A percentile compares a stretch with the other conserved stretches of the same genome.
These are phyloP conservation scores for Chrysolina oricalcia DNA, from an alignment of 2,888 invertebrate genomes.

Conservation along the genomic window DNA sequence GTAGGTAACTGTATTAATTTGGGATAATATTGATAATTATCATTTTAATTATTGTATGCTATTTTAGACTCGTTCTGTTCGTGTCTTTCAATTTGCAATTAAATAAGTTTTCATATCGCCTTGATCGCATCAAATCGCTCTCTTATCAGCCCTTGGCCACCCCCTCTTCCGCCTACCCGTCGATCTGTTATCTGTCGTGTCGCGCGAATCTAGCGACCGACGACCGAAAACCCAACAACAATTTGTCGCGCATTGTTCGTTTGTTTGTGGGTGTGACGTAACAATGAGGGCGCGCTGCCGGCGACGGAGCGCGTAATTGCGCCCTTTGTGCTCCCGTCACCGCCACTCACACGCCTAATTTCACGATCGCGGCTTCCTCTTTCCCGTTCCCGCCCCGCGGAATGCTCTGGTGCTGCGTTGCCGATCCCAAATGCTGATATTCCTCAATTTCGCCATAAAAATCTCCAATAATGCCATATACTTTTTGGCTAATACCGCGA, in stretches of 20 bases:
- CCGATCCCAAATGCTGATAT: slow-evolving; percentile 4
- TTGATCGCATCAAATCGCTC: too few relatives aligned
- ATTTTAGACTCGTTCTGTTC: too few relatives aligned
- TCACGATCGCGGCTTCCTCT: slow-evolving; percentile 61
- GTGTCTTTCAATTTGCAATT: too few relatives aligned
- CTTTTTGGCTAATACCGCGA: too few relatives aligned
- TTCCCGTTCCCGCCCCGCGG: slow-evolving; percentile 40
- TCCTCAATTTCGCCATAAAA: too few relatives aligned
- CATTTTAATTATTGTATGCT: too few relatives aligned
- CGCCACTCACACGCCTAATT: slow-evolving; percentile 72
- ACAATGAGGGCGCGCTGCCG: slow-evolving; percentile 65
- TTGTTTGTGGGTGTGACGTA: slow-evolving; percentile 69
- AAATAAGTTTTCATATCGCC: too few relatives aligned
- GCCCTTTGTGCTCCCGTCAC: slow-evolving; percentile 71
- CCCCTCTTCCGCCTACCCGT: slow-evolving; percentile 19
- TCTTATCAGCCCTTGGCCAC: background rate
- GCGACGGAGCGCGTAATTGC: slow-evolving; percentile 72
- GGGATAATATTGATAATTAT: too few relatives aligned
- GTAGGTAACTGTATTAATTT: too few relatives aligned
- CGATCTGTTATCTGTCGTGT: slow-evolving; percentile 23
- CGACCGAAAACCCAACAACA: slow-evolving; percentile 46
- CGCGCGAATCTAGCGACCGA: slow-evolving; percentile 3
- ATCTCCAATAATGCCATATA: too few relatives aligned
- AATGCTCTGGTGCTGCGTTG: slow-evolving; percentile 3
- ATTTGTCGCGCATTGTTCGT: slow-evolving; percentile 61